A percentile compares a stretch with the other conserved stretches of the same genome.
phyloP scores from a whole-genome alignment of 2,113 vertebrate species.

The Ceyx melanurus region DNA sequence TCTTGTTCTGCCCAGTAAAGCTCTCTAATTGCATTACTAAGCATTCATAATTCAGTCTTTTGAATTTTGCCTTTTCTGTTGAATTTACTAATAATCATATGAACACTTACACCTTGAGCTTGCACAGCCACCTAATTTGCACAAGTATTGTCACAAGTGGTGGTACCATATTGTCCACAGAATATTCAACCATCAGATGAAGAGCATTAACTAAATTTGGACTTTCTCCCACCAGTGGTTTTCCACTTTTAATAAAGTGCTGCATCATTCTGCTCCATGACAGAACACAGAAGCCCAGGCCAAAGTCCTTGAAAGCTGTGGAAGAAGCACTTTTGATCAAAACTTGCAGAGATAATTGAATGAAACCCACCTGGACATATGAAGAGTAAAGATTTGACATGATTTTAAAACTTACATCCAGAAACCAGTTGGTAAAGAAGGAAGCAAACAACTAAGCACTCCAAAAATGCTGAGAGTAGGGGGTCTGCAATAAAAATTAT shows the following conservation, averaged over 20 bases:
- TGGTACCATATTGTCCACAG: neutral
- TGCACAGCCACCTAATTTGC: neutral
- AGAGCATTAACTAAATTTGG: neutral
- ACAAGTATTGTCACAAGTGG: neutral
- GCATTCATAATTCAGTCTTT: neutral
- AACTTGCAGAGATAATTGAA: neutral
- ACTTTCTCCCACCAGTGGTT: neutral
- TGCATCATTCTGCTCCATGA: neutral
- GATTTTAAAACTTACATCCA: neutral
- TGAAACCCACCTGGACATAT: neutral
- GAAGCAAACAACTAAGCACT: neutral
- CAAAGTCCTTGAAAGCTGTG: neutral
- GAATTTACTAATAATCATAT: neutral
- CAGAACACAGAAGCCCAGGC: neutral
- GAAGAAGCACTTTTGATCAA: neutral
- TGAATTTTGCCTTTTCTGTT: neutral
- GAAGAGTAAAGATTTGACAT: neutral
- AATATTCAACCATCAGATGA: neutral
- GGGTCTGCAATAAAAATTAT: neutral
- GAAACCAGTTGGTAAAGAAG: neutral
- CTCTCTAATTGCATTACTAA: neutral
- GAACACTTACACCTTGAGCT: neutral
- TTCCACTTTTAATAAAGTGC: neutral
- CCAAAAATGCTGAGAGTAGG: neutral
- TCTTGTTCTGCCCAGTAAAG: neutral